Evolutionary conservation across 2,888 invertebrate genomes (phyloP).

Genomic region (Tenthredo notha): DNA sequence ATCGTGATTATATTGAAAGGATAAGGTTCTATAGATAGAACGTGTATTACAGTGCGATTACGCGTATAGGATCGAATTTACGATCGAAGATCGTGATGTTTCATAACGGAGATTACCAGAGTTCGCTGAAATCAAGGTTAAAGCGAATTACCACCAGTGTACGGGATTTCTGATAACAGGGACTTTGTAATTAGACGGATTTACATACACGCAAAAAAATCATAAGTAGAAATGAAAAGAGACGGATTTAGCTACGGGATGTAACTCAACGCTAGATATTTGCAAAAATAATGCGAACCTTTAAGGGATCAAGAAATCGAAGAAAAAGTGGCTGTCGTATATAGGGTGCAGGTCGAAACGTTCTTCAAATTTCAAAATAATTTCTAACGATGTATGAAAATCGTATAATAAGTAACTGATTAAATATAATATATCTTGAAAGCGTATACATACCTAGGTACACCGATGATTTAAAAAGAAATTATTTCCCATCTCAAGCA

Average conservation of each 20-base stretch:
- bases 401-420: no score
- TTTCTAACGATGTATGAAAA: no score
- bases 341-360: no score
- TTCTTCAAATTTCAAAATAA: no score
- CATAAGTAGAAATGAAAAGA: neutral
- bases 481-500: neutral
- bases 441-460: no score
- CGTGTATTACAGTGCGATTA: neutral
- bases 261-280: neutral
- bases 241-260: neutral
- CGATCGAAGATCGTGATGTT: neutral
- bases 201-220: neutral
- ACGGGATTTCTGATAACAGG: neutral
- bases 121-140: neutral
- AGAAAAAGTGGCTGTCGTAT: no score
- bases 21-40: conserved; percentile 11
- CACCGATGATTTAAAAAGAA: neutral
- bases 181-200: neutral
- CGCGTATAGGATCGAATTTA: neutral
- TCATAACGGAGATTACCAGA: neutral
- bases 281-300: neutral
- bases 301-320: neutral
- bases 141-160: neutral
- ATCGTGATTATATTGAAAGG: neutral
- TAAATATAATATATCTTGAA: no score